Conservation (phyloP, 2,797 vertebrate genomes). For the Sebastes diaconus region DNA sequence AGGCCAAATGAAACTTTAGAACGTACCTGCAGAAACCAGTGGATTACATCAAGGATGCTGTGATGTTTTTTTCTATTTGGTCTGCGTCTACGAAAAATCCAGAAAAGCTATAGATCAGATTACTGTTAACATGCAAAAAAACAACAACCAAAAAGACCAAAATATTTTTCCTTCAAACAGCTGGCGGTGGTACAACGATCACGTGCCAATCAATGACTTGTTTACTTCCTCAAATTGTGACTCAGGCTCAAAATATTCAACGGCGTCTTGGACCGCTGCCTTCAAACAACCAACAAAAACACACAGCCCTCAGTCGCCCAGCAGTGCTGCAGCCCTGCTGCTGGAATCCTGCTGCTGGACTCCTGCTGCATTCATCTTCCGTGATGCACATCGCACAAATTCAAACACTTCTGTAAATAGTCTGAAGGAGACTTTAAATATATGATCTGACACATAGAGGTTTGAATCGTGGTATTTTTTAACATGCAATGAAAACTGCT, state of each 20-base stretch:
- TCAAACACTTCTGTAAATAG: neutral
- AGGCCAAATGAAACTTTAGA: neutral
- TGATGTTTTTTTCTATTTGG: neutral
- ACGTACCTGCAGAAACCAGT: neutral
- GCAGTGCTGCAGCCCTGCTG: neutral
- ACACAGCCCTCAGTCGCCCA: neutral
- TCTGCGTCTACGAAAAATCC: neutral
- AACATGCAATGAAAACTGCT: neutral
- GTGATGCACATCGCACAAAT: neutral
- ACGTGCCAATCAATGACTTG: constrained; percentile 30
- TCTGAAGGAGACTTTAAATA: neutral
- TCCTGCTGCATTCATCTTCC: neutral
- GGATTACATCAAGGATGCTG: neutral
- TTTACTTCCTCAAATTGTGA: constrained; percentile 59
- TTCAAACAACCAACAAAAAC: constrained; percentile 4
- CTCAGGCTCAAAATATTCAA: constrained; percentile 34
- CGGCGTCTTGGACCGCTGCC: neutral
- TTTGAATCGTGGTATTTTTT: neutral
- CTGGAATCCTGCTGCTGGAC: neutral
- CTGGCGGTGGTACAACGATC: neutral
- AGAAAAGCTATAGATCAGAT: neutral
- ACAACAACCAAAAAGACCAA: neutral
- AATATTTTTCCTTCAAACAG: constrained; percentile 17
- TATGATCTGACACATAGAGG: neutral
- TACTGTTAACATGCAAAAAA: neutral